These are phyloP conservation scores for Prinia subflava DNA, from an alignment of 2,113 vertebrate species.

Conservation along the genomic window DNA sequence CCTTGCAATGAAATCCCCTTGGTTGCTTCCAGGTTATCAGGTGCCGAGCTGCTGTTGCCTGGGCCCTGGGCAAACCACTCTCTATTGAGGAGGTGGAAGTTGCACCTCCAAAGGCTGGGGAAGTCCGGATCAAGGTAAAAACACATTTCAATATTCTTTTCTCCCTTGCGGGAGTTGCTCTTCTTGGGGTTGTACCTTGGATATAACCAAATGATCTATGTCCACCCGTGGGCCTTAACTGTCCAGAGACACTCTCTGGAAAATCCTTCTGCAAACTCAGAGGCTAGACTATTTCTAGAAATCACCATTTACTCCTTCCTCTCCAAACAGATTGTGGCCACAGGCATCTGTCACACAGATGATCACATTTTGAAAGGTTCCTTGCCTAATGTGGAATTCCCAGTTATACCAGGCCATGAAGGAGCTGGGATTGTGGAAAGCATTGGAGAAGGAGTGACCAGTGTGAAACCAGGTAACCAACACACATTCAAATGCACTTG, in stretches of 20 bases:
- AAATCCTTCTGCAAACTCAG: background rate
- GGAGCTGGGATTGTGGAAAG: background rate
- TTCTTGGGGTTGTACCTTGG: background rate
- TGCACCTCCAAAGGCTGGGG: background rate
- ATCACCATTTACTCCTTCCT: background rate
- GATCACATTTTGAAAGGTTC: background rate
- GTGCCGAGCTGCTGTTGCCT: background rate
- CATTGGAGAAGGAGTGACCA: background rate
- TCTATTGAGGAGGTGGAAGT: background rate
- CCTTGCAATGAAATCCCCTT: background rate
- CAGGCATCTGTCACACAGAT: background rate
- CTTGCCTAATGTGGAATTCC: background rate
- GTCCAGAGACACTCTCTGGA: background rate
- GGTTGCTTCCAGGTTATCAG: background rate
- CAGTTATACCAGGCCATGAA: background rate
- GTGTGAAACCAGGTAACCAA: background rate
- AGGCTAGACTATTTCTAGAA: background rate
- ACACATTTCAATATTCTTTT: background rate
- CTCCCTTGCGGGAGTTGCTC: too few relatives aligned
- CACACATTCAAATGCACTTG: fast-evolving
- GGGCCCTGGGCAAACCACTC: background rate
- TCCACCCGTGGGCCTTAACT: background rate
- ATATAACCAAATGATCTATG: background rate
- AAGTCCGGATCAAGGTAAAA: background rate
- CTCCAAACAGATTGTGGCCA: background rate